Percentiles rank a stretch among this genome's conserved stretches.
These are phyloP conservation scores for Galleria mellonella DNA, from an alignment of 1,140 invertebrate species.

Conservation along the genomic window DNA sequence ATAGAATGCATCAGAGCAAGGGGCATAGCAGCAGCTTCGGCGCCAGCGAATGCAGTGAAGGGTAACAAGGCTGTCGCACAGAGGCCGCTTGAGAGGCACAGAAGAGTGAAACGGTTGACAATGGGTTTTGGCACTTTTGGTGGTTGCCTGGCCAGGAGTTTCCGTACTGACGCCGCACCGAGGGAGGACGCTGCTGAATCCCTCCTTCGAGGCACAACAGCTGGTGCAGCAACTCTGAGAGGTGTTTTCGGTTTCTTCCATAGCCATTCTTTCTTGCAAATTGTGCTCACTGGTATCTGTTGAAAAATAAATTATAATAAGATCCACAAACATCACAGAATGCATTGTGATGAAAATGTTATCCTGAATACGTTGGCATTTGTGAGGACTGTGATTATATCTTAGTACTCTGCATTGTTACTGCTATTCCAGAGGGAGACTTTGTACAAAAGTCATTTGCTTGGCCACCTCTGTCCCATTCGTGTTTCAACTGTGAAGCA, in stretches of 20 bases:
- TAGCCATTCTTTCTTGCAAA: conserved; percentile 62
- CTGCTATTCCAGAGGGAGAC: too few species aligned
- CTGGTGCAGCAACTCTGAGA: conserved; percentile 19
- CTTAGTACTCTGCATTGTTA: too few species aligned
- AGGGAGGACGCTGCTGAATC: conserved; percentile 81
- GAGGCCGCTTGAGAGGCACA: conserved; percentile 69
- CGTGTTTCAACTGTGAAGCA: too few species aligned
- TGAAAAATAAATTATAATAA: conserved; percentile 8
- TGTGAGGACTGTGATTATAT: too few species aligned
- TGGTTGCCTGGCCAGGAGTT: conserved; percentile 72
- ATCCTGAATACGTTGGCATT: too few species aligned
- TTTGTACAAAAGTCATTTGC: too few species aligned
- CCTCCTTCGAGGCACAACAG: conserved; percentile 65
- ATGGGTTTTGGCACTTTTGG: conserved; percentile 66
- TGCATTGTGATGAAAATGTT: too few species aligned
- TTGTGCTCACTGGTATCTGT: conserved; percentile 56
- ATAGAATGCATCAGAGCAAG: conserved; percentile 73
- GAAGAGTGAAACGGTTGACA: conserved; percentile 67
- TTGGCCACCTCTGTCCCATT: too few species aligned
- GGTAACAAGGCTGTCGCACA: conserved; percentile 55
- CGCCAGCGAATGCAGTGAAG: conserved; percentile 57
- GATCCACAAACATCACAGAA: neutral
- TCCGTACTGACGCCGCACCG: conserved; percentile 80
- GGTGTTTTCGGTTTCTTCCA: conserved; percentile 49
- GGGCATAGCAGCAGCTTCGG: conserved; percentile 70